phyloP scores from a whole-genome alignment of 1,140 invertebrate genomes.

The Leptopilina clavipes region DNA sequence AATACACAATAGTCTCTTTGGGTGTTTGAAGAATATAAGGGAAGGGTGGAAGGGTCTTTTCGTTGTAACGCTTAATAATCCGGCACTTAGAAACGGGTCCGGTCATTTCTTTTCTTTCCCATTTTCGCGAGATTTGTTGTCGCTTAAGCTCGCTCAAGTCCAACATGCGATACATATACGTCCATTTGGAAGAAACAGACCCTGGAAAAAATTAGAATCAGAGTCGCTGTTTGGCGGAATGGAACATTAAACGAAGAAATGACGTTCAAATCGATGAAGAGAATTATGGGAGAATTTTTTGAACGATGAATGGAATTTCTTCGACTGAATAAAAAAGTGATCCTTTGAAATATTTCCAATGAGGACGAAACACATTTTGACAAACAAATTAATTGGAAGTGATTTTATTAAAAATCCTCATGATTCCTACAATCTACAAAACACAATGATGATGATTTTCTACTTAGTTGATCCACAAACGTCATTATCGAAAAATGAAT shows the following conservation, averaged over 20 bases:
- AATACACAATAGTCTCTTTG: neutral
- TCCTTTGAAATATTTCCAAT: neutral
- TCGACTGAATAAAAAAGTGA: neutral
- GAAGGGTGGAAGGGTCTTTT: conserved; percentile 10
- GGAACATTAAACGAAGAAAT: conserved; percentile 33
- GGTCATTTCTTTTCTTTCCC: conserved; percentile 63
- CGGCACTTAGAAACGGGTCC: conserved; percentile 34
- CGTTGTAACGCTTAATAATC: conserved; percentile 19
- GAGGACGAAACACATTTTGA: neutral
- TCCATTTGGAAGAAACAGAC: conserved; percentile 66
- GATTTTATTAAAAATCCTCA: neutral
- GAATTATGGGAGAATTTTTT: too few species aligned
- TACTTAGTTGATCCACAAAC: neutral
- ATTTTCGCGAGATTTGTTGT: conserved; percentile 69
- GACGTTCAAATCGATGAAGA: conserved; percentile 28
- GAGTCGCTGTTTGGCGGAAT: conserved; percentile 48
- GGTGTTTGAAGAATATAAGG: conserved; percentile 6
- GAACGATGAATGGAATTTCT: too few species aligned
- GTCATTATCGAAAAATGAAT: conserved; percentile 2
- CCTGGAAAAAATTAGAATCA: conserved; percentile 71
- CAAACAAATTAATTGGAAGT: neutral
- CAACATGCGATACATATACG: conserved; percentile 65
- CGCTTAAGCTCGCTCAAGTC: conserved; percentile 70
- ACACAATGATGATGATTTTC: neutral
- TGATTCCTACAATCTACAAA: neutral